Percentiles rank a stretch among this genome's conserved stretches.
phyloP scores from a whole-genome alignment of 2,888 invertebrate species.

The Plagiodera versicolora region DNA sequence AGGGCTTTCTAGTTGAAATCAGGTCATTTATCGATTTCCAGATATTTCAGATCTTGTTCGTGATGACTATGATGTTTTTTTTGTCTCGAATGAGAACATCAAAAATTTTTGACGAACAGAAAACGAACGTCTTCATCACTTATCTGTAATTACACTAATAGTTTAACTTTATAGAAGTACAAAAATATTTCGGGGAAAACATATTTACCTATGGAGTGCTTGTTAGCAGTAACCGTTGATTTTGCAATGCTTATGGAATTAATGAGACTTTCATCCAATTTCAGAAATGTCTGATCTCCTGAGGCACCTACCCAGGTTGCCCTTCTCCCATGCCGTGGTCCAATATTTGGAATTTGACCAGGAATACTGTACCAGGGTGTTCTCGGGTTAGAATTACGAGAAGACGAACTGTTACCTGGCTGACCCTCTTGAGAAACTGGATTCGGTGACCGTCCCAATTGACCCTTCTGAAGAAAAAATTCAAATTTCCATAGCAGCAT shows the following conservation, averaged over 20 bases:
- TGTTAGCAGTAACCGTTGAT: constrained; percentile 87
- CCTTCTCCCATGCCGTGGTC: constrained; percentile 81
- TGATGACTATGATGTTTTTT: too few species aligned
- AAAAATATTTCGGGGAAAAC: too few species aligned
- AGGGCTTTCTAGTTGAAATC: too few species aligned
- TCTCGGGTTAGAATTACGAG: constrained; percentile 48
- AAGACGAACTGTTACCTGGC: constrained; percentile 49
- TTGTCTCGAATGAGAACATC: too few species aligned
- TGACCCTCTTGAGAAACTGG: constrained; percentile 48
- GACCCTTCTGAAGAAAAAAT: constrained; percentile 59
- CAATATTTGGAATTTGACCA: constrained; percentile 76
- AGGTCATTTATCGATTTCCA: too few species aligned
- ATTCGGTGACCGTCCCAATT: constrained; percentile 60
- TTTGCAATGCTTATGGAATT: constrained; percentile 86
- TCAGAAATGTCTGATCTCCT: constrained; percentile 94
- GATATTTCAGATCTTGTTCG: too few species aligned
- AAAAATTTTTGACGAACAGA: too few species aligned
- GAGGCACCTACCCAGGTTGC: constrained; percentile 94
- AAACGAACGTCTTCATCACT: too few species aligned
- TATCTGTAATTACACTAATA: too few species aligned
- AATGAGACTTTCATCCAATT: constrained; percentile 89
- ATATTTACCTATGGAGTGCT: constrained; percentile 74
- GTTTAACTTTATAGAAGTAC: too few species aligned
- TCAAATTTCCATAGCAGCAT: not conserved
- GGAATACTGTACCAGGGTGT: constrained; percentile 74